phyloP scores from a whole-genome alignment of 2,888 invertebrate genomes.

The Phyllotreta striolata region DNA sequence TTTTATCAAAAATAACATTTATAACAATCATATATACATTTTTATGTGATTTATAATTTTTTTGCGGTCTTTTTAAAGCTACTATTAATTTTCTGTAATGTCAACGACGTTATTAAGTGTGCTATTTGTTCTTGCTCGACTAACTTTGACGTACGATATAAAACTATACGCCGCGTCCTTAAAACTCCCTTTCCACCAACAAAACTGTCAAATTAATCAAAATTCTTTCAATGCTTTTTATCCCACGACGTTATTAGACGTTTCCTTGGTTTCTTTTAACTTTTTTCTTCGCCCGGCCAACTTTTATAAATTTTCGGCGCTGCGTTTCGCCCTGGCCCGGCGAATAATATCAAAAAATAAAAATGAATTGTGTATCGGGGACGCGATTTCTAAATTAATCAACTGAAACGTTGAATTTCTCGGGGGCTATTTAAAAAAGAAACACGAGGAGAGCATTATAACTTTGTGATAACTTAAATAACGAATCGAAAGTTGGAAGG shows the following conservation, averaged over 20 bases:
- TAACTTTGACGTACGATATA: conserved; percentile 56
- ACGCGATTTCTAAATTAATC: conserved; percentile 37
- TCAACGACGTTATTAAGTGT: conserved; percentile 59
- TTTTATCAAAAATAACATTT: too few relatives aligned
- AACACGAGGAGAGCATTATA: conserved; percentile 18
- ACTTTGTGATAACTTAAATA: conserved; percentile 19
- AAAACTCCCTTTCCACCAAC: conserved; percentile 53
- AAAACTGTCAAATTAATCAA: conserved; percentile 58
- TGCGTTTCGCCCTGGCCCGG: conserved; percentile 34
- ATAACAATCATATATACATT: too few relatives aligned
- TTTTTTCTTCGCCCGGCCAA: conserved; percentile 34
- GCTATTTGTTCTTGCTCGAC: conserved; percentile 55
- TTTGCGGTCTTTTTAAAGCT: not conserved
- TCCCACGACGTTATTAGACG: conserved; percentile 52
- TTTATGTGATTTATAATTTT: too few relatives aligned
- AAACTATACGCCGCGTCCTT: conserved; percentile 53
- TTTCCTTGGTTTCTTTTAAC: conserved; percentile 42
- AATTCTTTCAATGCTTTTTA: conserved; percentile 50
- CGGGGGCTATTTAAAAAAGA: conserved; percentile 26
- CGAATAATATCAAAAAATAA: conserved; percentile 40
- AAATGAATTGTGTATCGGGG: conserved; percentile 39
- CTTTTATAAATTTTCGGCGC: conserved; percentile 40
- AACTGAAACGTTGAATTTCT: conserved; percentile 35
- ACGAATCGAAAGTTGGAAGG: conserved; percentile 23
- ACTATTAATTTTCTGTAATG: conserved; percentile 58